phyloP scores from a whole-genome alignment of 2,888 invertebrate genomes.

The Eupelmus urozonus region DNA sequence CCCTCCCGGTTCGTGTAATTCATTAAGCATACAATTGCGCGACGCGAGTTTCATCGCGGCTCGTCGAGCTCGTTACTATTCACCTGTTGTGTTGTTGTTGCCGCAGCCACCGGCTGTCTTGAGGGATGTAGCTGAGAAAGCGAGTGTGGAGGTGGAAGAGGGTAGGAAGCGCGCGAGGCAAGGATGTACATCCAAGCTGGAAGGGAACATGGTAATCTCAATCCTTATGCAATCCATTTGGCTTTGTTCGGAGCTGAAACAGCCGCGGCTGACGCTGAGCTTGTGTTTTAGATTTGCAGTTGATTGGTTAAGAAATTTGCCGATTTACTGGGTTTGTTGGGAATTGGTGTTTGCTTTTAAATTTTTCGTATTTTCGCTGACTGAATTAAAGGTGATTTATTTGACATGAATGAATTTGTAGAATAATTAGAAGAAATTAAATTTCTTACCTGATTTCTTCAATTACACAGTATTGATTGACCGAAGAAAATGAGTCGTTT shows the following conservation, averaged over 20 bases:
- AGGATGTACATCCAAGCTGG: background rate
- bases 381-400: no score
- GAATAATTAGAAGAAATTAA: no score
- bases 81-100: constrained; percentile 38
- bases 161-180: background rate
- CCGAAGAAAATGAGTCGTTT: no score
- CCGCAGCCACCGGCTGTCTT: background rate
- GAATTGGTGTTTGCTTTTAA: no score
- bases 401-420: no score
- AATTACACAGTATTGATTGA: no score
- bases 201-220: constrained; percentile 30
- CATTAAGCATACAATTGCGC: constrained; percentile 47
- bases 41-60: constrained; percentile 34
- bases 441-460: no score
- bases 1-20: constrained; percentile 27
- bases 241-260: constrained; percentile 13
- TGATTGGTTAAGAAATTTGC: no score
- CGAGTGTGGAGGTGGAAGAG: background rate
- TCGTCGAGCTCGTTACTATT: constrained; percentile 20
- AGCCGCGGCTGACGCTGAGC: background rate
- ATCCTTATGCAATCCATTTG: constrained; percentile 39
- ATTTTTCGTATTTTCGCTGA: no score
- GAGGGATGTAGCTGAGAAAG: constrained; percentile 36
- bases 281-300: constrained; percentile 23
- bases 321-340: no score